Evolutionary conservation across 2,113 vertebrate genomes (phyloP).

Genomic region (Orcinus orca): DNA sequence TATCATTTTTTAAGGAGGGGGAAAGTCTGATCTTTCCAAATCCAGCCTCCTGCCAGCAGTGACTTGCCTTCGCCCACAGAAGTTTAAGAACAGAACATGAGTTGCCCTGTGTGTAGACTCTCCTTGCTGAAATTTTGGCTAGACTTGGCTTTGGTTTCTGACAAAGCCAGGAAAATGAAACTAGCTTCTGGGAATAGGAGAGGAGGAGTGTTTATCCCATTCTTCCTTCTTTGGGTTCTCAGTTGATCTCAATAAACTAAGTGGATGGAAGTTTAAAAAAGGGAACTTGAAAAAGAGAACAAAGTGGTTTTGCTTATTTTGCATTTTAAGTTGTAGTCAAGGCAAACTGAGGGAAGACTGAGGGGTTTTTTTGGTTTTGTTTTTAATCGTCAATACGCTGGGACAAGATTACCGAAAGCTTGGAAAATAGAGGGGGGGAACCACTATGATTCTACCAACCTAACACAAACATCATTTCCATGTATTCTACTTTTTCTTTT

Average conservation of each 20-base stretch:
- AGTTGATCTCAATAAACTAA: not conserved
- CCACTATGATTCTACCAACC: not conserved
- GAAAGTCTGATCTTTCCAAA: slow-evolving; percentile 20
- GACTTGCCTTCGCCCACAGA: slow-evolving; percentile 53
- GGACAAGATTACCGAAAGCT: not conserved
- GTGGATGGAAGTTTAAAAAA: slow-evolving; percentile 3
- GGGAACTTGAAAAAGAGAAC: slow-evolving; percentile 3
- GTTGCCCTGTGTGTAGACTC: not conserved
- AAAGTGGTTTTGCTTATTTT: slow-evolving; percentile 45
- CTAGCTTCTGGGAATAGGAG: slow-evolving; percentile 46
- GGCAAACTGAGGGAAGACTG: not conserved
- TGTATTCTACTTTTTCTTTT: not conserved
- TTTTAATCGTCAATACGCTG: not conserved
- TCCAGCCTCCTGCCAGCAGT: slow-evolving; percentile 15
- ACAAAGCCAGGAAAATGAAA: slow-evolving; percentile 33
- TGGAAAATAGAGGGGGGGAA: not conserved
- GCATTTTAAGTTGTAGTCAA: slow-evolving; percentile 43
- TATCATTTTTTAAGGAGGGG: not conserved
- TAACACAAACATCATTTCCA: not conserved
- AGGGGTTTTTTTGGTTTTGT: not conserved
- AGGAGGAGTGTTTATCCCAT: slow-evolving; percentile 13
- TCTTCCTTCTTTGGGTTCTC: slow-evolving; percentile 55
- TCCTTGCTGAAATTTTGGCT: slow-evolving; percentile 18
- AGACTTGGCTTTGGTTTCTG: slow-evolving; percentile 50
- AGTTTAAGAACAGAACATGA: not conserved